These are phyloP conservation scores for Syrrhaptes paradoxus DNA, from an alignment of 2,113 vertebrate genomes.

Conservation along the genomic window DNA sequence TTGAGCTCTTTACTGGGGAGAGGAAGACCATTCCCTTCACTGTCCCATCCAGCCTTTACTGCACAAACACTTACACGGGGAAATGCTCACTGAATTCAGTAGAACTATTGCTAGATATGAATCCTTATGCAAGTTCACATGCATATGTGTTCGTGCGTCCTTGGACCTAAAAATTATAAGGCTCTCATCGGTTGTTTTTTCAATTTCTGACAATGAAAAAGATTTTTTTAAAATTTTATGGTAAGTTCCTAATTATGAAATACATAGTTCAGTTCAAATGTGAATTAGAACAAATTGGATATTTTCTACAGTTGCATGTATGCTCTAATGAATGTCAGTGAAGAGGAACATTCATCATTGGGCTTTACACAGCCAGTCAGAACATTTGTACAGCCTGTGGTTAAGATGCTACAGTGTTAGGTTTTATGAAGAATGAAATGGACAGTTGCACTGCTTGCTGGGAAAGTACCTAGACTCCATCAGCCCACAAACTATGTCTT, in stretches of 20 bases:
- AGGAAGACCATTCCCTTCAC: neutral
- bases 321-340: neutral
- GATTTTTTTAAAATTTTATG: neutral
- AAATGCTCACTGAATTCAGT: neutral
- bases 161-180: neutral
- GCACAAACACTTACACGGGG: neutral
- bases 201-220: neutral
- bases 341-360: fast-evolving
- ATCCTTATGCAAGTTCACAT: neutral
- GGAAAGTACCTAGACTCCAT: neutral
- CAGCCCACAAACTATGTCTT: neutral
- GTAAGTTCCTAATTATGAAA: neutral
- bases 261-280: neutral
- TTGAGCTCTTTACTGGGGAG: neutral
- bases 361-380: neutral
- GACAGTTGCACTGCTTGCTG: neutral
- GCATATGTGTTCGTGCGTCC: neutral
- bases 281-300: neutral
- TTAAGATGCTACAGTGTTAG: neutral
- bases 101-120: neutral
- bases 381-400: neutral
- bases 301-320: neutral
- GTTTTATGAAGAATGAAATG: neutral
- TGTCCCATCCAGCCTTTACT: neutral
- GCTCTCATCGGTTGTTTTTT: neutral